Conservation (phyloP, 2,113 vertebrate species). For the Neogale vison region DNA sequence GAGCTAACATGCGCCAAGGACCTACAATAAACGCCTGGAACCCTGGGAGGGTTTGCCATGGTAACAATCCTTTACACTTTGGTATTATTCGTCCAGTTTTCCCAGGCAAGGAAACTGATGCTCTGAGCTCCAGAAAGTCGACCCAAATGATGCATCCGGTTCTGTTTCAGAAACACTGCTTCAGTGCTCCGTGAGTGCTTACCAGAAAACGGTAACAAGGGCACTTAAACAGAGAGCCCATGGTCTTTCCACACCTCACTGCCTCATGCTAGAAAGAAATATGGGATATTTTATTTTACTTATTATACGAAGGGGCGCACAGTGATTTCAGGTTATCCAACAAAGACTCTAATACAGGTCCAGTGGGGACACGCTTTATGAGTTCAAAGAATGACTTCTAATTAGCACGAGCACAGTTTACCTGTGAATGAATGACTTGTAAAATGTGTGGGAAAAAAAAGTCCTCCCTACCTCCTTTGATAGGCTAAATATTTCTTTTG, state of each 20-base stretch:
- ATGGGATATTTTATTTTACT: background rate
- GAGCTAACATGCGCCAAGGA: background rate
- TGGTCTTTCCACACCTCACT: background rate
- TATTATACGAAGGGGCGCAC: constrained; percentile 34
- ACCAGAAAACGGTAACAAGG: background rate
- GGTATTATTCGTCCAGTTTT: background rate
- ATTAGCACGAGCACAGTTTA: constrained; percentile 50
- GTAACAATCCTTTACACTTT: background rate
- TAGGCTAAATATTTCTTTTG: constrained; percentile 65
- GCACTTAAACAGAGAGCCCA: background rate
- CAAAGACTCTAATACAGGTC: constrained; percentile 37
- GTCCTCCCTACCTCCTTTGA: constrained; percentile 33
- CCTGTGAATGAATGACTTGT: constrained; percentile 41
- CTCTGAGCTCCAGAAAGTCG: background rate
- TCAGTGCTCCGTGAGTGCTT: background rate
- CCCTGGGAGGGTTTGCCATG: background rate
- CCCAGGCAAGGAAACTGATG: background rate
- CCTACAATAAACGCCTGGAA: background rate
- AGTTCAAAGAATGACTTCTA: constrained; percentile 57
- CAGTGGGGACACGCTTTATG: background rate
- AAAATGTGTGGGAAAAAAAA: background rate
- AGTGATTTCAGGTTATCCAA: background rate
- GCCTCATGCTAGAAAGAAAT: background rate
- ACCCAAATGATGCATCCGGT: background rate
- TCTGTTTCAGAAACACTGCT: background rate